Evolutionary conservation across 2,888 invertebrate genomes (phyloP), one percentile per base, ranked within the genome.

Genomic region (Pollenia labialis): DNA sequence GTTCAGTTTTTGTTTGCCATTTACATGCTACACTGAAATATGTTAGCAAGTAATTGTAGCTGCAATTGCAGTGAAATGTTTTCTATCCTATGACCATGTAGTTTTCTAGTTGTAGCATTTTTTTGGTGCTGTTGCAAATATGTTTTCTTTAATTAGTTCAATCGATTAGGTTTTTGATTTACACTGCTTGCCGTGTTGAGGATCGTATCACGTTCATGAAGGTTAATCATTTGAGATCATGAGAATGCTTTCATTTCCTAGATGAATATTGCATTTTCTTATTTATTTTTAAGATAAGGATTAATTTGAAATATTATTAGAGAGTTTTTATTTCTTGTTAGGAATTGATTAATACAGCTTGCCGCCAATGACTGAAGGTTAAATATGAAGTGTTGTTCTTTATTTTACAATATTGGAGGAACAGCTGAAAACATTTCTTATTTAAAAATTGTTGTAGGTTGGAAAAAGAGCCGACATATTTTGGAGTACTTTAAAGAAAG

Each of bases 91-190:
- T 32, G 40, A 40, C n/a, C 64, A 46, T 75, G 42, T 66, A 44
- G 54, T 68, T 75, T 54, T 48, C 32, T 79, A 50, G 48, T 60
- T 71, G 60, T 81, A 54, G 58, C 11, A 7, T 56, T 44, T 56
- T 56, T 54, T 44, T 18, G 54, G 11, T 52, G 50, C 44, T 62
- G 62, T 44, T 72, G 71, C 64, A 71, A 74, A 86, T 85, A 83
- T 79, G 83, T 88, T 88, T 86, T 87, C 86, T 90, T 91, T 92
- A 92, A 92, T 91, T 92, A 91, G 90, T 91, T 89, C 90, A 90
- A 90, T 90, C 92, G 91, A 92, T 92, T 92, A 91, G 89, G 85
- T 90, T 89, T 89, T 90, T 92, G 92, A 92, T 92, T 92, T 90
- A 91, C 90, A 83, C 56, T 23, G 46, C 62, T 52, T 52, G 74